Evolutionary conservation across 2,113 vertebrate genomes (phyloP).

Genomic region (Peromyscus leucopus): DNA sequence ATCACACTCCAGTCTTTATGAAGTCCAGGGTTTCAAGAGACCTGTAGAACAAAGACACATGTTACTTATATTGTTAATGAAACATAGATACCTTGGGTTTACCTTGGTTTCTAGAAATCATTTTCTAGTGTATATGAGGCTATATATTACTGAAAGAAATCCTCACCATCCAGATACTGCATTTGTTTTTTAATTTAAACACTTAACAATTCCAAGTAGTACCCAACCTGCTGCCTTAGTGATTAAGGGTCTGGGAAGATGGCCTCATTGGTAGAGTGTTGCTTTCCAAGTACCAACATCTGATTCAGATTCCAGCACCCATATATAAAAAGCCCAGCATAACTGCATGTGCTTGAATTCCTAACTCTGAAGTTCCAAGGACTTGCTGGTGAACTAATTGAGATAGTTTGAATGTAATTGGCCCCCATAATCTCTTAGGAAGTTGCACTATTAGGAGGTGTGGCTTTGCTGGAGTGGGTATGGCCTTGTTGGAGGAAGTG

Average conservation of each 20-base stretch:
- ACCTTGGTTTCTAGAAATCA: neutral
- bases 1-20: neutral
- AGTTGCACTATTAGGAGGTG: no score
- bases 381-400: neutral
- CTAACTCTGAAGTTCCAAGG: no score
- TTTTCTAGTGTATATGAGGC: neutral
- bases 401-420: no score
- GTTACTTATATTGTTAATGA: neutral
- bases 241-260: neutral
- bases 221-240: neutral
- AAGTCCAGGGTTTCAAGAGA: neutral
- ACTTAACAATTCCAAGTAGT: neutral
- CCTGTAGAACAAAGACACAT: neutral
- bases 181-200: conserved; percentile 35
- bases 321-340: neutral
- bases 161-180: neutral
- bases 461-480: no score
- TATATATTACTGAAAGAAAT: neutral
- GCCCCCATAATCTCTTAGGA: no score
- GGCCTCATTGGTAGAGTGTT: no score
- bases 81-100: neutral
- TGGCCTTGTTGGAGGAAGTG: no score
- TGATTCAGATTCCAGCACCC: neutral
- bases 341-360: neutral
- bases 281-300: neutral